Conservation (phyloP, 2,113 vertebrate genomes). For the Rhea pennata region DNA sequence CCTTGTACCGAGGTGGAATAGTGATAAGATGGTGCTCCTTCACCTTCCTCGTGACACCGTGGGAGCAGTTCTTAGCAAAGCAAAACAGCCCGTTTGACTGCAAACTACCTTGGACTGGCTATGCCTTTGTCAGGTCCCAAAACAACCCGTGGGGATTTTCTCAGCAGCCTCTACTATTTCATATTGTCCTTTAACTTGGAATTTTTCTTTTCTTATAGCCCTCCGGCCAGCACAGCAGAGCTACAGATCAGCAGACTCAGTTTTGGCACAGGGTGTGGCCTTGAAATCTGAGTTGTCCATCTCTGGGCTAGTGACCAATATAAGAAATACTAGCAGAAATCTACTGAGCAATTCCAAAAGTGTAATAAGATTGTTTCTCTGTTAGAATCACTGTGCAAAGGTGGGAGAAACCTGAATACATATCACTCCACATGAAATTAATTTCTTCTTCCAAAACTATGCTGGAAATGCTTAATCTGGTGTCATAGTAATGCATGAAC, state of each 20-base stretch:
- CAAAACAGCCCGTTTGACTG: not conserved
- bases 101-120: not conserved
- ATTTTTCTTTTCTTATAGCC: conserved; percentile 18
- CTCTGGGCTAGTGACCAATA: not conserved
- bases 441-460: not conserved
- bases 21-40: not conserved
- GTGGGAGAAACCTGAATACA: not conserved
- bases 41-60: not conserved
- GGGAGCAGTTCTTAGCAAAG: not conserved
- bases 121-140: not conserved
- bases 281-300: not conserved
- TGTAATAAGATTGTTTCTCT: not conserved
- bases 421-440: not conserved
- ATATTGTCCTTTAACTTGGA: not conserved
- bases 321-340: not conserved
- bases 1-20: not conserved
- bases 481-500: conserved; percentile 3
- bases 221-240: not conserved
- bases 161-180: not conserved
- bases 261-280: not conserved
- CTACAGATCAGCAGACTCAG: not conserved
- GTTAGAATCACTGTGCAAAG: not conserved
- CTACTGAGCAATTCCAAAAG: not conserved
- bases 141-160: not conserved
- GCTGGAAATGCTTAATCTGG: not conserved